A percentile compares a stretch with the other conserved stretches of the same genome.
These are phyloP conservation scores for Mesitornis unicolor DNA, from an alignment of 2,113 vertebrate species.

Conservation along the genomic window DNA sequence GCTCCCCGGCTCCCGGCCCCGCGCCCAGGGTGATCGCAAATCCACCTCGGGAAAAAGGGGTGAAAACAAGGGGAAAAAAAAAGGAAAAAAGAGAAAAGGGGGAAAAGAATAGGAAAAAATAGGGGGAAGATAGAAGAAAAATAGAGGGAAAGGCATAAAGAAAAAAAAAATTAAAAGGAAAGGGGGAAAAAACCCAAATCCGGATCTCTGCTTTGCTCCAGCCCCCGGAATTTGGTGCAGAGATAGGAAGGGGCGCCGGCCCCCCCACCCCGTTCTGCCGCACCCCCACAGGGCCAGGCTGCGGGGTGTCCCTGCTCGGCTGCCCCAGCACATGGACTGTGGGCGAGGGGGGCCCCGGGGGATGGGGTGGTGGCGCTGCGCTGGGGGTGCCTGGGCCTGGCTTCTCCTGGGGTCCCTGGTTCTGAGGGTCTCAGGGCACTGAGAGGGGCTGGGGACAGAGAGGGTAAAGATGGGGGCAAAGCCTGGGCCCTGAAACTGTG, in stretches of 20 bases:
- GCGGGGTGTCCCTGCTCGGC: neutral
- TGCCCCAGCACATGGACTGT: neutral
- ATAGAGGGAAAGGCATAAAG: rapidly evolving
- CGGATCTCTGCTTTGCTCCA: rapidly evolving
- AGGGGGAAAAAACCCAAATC: rapidly evolving
- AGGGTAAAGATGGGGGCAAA: neutral
- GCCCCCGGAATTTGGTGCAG: rapidly evolving
- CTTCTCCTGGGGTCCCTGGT: rapidly evolving
- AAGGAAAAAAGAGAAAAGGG: no score
- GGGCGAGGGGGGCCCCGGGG: rapidly evolving
- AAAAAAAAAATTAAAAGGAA: no score
- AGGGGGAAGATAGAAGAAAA: no score
- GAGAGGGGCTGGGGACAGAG: neutral
- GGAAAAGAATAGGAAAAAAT: neutral
- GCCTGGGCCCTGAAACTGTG: rapidly evolving
- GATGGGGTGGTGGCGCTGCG: rapidly evolving
- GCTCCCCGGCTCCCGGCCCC: neutral
- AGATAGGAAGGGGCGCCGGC: rapidly evolving
- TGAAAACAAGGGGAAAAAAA: no score
- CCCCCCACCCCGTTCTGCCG: rapidly evolving
- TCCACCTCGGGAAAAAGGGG: rapidly evolving
- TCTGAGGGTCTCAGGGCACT: neutral
- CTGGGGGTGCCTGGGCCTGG: rapidly evolving
- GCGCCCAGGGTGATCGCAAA: neutral
- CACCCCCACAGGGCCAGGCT: neutral